phyloP scores from a whole-genome alignment of 1,140 invertebrate genomes.

The Lycorma delicatula region DNA sequence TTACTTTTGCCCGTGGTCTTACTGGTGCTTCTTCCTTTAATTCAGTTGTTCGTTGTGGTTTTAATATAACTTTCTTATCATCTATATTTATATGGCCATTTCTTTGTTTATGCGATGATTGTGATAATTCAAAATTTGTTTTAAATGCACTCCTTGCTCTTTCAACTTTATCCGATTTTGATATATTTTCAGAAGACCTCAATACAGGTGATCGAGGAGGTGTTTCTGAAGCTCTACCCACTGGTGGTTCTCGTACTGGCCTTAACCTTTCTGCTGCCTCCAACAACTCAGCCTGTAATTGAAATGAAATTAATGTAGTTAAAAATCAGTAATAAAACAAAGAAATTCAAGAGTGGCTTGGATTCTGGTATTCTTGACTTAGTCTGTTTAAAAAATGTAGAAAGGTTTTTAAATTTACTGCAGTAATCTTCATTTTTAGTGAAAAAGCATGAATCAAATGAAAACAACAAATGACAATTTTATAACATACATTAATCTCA shows the following conservation, averaged over 20 bases:
- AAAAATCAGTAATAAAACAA: too few relatives aligned
- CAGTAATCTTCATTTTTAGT: too few relatives aligned
- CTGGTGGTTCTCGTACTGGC: slow-evolving; percentile 36
- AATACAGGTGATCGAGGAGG: slow-evolving; percentile 14
- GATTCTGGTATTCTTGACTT: too few relatives aligned
- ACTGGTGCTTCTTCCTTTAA: slow-evolving; percentile 17
- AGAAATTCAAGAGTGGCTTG: too few relatives aligned
- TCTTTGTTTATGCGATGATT: too few relatives aligned
- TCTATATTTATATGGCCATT: too few relatives aligned
- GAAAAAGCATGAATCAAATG: too few relatives aligned
- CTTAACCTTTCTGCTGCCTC: slow-evolving; percentile 53
- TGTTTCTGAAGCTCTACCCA: slow-evolving; percentile 29
- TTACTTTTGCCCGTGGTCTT: background rate
- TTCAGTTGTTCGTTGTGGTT: background rate
- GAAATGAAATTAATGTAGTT: slow-evolving; percentile 4
- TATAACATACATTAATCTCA: too few relatives aligned
- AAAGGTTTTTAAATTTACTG: too few relatives aligned
- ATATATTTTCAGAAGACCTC: slow-evolving; percentile 8
- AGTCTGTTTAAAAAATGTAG: too few relatives aligned
- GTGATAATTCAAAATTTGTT: background rate
- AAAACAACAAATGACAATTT: too few relatives aligned
- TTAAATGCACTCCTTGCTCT: background rate
- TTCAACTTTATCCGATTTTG: background rate
- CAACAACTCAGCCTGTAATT: slow-evolving; percentile 48
- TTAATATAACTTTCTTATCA: background rate